These are phyloP conservation scores for Hippoglossus stenolepis DNA, from an alignment of 2,113 vertebrate species.

Conservation along the genomic window DNA sequence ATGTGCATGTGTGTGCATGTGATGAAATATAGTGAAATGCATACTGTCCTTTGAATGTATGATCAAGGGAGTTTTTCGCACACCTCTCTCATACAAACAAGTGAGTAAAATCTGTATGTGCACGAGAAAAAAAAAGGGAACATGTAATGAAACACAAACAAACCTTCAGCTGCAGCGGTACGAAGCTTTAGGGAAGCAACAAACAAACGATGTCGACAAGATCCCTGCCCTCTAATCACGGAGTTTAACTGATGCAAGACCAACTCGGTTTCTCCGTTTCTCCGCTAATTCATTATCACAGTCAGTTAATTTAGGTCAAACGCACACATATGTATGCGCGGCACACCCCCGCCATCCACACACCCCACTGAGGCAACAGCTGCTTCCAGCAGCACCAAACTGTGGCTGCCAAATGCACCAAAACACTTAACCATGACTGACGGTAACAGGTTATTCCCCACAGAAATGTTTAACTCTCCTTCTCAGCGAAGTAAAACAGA, in stretches of 20 bases:
- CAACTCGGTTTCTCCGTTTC: slow-evolving; percentile 5
- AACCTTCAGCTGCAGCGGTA: background rate
- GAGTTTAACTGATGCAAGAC: background rate
- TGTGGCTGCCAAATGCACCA: slow-evolving; percentile 61
- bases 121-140: background rate
- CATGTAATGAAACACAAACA: slow-evolving; percentile 5
- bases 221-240: slow-evolving; percentile 22
- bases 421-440: slow-evolving; percentile 54
- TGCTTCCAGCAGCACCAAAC: slow-evolving; percentile 67
- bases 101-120: slow-evolving; percentile 26
- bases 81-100: slow-evolving; percentile 64
- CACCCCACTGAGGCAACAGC: slow-evolving; percentile 78
- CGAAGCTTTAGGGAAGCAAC: slow-evolving; percentile 4
- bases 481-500: slow-evolving; percentile 19
- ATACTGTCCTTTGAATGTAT: slow-evolving; percentile 69
- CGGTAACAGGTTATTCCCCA: slow-evolving; percentile 23
- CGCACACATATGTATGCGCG: slow-evolving; percentile 27
- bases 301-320: slow-evolving; percentile 34
- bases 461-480: slow-evolving; percentile 33
- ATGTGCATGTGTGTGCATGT: slow-evolving; percentile 23
- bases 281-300: slow-evolving; percentile 35
- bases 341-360: slow-evolving; percentile 41
- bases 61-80: slow-evolving; percentile 62
- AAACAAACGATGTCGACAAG: slow-evolving; percentile 40
- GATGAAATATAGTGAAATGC: slow-evolving; percentile 74